Conservation (phyloP, 2,797 vertebrate genomes). For the Arctocebus calabarensis region DNA sequence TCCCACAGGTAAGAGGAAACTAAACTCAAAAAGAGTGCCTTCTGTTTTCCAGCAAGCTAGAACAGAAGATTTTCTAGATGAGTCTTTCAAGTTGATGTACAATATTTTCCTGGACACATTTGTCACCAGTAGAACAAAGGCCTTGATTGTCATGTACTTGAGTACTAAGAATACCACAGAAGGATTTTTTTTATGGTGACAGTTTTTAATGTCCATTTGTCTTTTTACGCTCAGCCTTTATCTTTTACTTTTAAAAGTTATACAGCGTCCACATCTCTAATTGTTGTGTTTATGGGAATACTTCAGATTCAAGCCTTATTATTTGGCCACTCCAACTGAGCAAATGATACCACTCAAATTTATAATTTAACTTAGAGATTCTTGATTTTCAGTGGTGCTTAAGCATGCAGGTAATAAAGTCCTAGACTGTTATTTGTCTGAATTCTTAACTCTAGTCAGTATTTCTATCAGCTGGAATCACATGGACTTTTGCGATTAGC, state of each 20-base stretch:
- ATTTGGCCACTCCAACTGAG: slow-evolving; percentile 62
- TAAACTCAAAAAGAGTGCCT: background rate
- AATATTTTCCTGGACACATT: slow-evolving; percentile 62
- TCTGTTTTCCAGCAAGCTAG: slow-evolving; percentile 45
- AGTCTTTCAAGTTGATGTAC: background rate
- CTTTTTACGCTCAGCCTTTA: background rate
- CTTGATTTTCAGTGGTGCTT: slow-evolving; percentile 62
- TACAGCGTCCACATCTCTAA: background rate
- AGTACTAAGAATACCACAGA: background rate
- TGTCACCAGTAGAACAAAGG: background rate
- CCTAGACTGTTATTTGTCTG: slow-evolving; percentile 20
- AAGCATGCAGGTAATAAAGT: slow-evolving; percentile 61
- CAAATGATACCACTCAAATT: slow-evolving; percentile 74
- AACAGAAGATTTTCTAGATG: background rate
- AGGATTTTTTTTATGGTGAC: background rate
- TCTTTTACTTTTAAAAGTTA: background rate
- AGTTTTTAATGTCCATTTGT: background rate
- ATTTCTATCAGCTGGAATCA: background rate
- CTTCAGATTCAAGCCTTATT: slow-evolving; percentile 3
- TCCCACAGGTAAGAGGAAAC: slow-evolving; percentile 61
- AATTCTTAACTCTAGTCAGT: slow-evolving; percentile 25
- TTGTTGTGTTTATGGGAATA: background rate
- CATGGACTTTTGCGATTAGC: background rate
- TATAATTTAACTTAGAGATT: slow-evolving; percentile 67
- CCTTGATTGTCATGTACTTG: background rate